phyloP scores from a whole-genome alignment of 2,113 vertebrate genomes.

The Corythornis cristatus region DNA sequence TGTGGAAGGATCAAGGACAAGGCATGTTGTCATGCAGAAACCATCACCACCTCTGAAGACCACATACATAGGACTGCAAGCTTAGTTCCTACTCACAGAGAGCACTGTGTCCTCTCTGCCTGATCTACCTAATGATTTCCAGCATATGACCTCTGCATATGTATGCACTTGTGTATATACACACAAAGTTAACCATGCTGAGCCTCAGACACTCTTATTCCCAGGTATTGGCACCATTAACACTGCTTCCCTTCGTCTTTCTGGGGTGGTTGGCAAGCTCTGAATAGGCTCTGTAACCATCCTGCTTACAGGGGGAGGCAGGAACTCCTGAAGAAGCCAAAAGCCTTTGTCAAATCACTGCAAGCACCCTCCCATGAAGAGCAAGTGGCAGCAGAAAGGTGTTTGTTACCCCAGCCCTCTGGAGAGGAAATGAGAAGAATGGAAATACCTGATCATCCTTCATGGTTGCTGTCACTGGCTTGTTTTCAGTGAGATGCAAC shows the following conservation, averaged over 20 bases:
- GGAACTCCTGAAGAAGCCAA: background rate
- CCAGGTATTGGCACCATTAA: background rate
- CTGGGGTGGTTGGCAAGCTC: background rate
- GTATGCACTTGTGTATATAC: accelerated
- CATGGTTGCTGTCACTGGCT: background rate
- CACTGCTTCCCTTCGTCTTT: background rate
- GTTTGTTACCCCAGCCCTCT: background rate
- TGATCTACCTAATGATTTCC: background rate
- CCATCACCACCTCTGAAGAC: background rate
- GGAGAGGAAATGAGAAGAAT: background rate
- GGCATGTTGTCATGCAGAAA: background rate
- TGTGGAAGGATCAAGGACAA: background rate
- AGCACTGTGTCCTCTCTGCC: background rate
- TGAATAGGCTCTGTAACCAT: background rate
- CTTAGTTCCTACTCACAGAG: background rate
- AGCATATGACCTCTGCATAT: background rate
- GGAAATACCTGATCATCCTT: background rate
- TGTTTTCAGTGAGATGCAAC: background rate
- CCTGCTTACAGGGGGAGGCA: background rate
- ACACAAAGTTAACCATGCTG: background rate
- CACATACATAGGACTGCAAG: background rate
- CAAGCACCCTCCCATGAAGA: background rate
- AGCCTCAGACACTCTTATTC: background rate
- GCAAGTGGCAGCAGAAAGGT: background rate
- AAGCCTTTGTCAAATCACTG: background rate